phyloP scores from a whole-genome alignment of 1,140 invertebrate genomes.

The Papilio machaon region DNA sequence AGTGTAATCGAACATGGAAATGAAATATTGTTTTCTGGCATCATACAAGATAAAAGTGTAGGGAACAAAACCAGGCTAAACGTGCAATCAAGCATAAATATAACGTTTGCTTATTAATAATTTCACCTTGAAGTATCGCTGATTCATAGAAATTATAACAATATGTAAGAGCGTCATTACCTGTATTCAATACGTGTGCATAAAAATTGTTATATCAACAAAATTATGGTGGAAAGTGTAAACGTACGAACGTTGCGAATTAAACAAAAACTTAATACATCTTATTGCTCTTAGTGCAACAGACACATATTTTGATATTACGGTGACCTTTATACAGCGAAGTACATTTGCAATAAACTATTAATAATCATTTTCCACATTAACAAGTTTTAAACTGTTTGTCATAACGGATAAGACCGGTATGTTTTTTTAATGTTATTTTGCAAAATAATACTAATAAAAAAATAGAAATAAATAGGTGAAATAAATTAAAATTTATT shows the following conservation, averaged over 20 bases:
- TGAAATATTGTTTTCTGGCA: background rate
- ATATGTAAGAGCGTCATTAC: slow-evolving; percentile 50
- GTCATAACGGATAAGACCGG: background rate
- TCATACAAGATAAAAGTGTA: background rate
- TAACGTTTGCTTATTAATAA: slow-evolving; percentile 28
- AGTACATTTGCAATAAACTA: background rate
- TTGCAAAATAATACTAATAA: background rate
- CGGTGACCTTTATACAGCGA: background rate
- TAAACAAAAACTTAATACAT: slow-evolving; percentile 32
- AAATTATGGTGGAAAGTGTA: slow-evolving; percentile 66
- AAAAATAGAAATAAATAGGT: background rate
- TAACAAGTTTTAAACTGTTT: background rate
- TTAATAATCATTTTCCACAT: background rate
- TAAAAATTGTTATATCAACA: slow-evolving; percentile 68
- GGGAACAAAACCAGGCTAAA: background rate
- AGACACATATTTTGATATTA: background rate
- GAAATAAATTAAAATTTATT: background rate
- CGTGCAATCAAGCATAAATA: background rate
- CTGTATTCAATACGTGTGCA: slow-evolving; percentile 61
- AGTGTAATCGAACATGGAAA: too few relatives aligned
- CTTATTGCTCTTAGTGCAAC: background rate
- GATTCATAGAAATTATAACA: slow-evolving; percentile 39
- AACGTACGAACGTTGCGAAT: slow-evolving; percentile 53
- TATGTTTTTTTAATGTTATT: background rate
- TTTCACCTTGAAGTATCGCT: slow-evolving; percentile 40